phyloP scores from a whole-genome alignment of 1,140 invertebrate species.

The Drosophila sucinea region DNA sequence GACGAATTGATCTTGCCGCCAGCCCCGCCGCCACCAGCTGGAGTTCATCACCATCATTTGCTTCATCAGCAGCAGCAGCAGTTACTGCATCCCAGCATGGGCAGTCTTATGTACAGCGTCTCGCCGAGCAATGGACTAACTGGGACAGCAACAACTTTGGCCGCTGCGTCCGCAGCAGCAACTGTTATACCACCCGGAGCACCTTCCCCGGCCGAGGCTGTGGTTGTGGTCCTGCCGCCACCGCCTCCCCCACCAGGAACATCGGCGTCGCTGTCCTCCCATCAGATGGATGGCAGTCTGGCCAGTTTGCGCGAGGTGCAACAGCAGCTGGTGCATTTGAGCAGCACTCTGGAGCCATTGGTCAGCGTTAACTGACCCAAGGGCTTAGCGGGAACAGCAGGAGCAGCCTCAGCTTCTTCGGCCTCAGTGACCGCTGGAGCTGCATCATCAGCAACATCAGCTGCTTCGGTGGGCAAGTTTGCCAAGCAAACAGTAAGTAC shows the following conservation, averaged over 20 bases:
- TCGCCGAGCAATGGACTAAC: constrained; percentile 35
- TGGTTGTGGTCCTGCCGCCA: constrained; percentile 75
- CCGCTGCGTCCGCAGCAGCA: constrained; percentile 74
- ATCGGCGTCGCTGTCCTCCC: constrained; percentile 33
- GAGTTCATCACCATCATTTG: background rate
- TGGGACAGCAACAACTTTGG: constrained; percentile 61
- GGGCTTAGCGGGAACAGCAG: constrained; percentile 41
- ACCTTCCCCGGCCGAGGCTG: constrained; percentile 69
- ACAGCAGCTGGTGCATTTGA: constrained; percentile 75
- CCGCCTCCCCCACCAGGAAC: constrained; percentile 47
- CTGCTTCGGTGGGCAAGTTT: constrained; percentile 56
- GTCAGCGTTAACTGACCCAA: constrained; percentile 82
- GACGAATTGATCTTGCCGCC: constrained; percentile 76
- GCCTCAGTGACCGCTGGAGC: constrained; percentile 18
- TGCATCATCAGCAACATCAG: constrained; percentile 33
- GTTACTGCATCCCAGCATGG: constrained; percentile 57
- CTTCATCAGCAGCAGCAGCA: constrained; percentile 19
- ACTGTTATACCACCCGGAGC: constrained; percentile 76
- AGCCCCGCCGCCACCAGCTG: constrained; percentile 60
- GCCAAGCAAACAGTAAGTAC: constrained; percentile 61
- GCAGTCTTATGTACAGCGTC: constrained; percentile 69
- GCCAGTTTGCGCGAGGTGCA: constrained; percentile 67
- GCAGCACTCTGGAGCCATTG: constrained; percentile 78
- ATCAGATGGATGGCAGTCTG: constrained; percentile 51
- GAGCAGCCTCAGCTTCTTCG: constrained; percentile 31